Evolutionary conservation across 2,797 vertebrate genomes (phyloP).

Genomic region (Gallirallus australis): DNA sequence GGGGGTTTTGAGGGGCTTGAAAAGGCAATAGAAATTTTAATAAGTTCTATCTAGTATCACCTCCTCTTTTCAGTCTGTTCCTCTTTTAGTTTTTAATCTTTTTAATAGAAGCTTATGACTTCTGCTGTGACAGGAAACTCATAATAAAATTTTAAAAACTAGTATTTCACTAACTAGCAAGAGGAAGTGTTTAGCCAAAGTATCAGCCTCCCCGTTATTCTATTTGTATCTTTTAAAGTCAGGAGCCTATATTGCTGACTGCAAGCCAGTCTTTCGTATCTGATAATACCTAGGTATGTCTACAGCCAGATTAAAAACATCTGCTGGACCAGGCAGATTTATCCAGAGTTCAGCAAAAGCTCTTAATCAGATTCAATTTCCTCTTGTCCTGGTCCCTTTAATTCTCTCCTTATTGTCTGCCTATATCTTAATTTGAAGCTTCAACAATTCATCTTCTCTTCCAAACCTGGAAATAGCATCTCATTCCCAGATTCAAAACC

Average conservation of each 20-base stretch:
- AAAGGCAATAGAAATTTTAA: not conserved
- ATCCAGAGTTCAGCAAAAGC: conserved; percentile 20
- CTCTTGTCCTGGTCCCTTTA: not conserved
- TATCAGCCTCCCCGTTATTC: not conserved
- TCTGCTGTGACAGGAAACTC: not conserved
- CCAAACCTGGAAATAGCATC: conserved; percentile 11
- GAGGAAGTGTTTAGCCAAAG: not conserved
- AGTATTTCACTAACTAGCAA: not conserved
- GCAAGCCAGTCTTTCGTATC: not conserved
- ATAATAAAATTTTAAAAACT: not conserved
- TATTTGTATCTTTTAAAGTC: not conserved
- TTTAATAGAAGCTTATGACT: not conserved
- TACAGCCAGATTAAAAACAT: conserved; percentile 45
- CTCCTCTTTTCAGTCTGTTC: not conserved
- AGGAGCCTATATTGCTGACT: not conserved
- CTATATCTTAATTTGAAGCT: not conserved
- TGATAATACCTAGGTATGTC: not conserved
- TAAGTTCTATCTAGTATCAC: not conserved
- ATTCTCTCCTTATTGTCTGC: not conserved
- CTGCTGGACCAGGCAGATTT: conserved; percentile 27
- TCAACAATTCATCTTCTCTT: not conserved
- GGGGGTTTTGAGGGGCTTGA: not conserved
- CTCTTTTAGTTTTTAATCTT: not conserved
- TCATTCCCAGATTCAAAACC: not conserved
- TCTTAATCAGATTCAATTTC: conserved; percentile 38